These are phyloP conservation scores for Exaiptasia diaphana DNA, from an alignment of 64 coral and sea anemone species.

Conservation along the genomic window DNA sequence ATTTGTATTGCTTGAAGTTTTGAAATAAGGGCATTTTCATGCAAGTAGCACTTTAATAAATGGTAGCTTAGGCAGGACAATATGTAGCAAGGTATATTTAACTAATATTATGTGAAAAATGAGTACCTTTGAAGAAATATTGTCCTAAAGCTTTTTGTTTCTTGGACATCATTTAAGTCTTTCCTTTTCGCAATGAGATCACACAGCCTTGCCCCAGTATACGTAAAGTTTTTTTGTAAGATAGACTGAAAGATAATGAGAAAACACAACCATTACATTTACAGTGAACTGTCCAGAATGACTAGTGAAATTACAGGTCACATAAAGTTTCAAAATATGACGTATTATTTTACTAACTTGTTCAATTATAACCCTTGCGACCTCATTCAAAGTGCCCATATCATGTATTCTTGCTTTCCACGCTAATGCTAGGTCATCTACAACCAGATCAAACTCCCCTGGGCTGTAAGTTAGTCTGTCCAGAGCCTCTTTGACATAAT, in stretches of 20 bases:
- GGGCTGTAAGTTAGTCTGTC: constrained; percentile 68
- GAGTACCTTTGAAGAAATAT: constrained; percentile 76
- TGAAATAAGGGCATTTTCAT: no score
- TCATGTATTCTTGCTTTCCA: constrained; percentile 64
- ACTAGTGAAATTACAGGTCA: no score
- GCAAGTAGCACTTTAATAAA: no score
- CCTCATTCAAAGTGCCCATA: constrained; percentile 53
- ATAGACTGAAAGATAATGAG: constrained; percentile 52
- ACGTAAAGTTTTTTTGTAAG: constrained; percentile 69
- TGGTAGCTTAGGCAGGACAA: no score
- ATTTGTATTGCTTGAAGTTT: no score
- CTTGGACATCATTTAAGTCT: constrained; percentile 15
- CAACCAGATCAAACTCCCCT: constrained; percentile 55
- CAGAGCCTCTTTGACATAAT: constrained; percentile 73
- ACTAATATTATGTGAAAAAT: no score
- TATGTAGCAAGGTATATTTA: no score
- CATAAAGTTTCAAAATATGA: no score
- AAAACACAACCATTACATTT: no score
- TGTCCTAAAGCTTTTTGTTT: constrained; percentile 57
- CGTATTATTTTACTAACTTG: constrained; percentile 40
- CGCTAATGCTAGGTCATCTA: constrained; percentile 39
- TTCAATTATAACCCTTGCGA: constrained; percentile 75
- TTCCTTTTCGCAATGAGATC: constrained; percentile 46
- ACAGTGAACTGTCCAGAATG: no score
- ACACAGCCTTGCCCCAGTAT: constrained; percentile 71